Percentiles rank a stretch among this genome's conserved stretches.
These are phyloP conservation scores for Thymelicus sylvestris DNA, from an alignment of 2,888 invertebrate species.

Conservation along the genomic window DNA sequence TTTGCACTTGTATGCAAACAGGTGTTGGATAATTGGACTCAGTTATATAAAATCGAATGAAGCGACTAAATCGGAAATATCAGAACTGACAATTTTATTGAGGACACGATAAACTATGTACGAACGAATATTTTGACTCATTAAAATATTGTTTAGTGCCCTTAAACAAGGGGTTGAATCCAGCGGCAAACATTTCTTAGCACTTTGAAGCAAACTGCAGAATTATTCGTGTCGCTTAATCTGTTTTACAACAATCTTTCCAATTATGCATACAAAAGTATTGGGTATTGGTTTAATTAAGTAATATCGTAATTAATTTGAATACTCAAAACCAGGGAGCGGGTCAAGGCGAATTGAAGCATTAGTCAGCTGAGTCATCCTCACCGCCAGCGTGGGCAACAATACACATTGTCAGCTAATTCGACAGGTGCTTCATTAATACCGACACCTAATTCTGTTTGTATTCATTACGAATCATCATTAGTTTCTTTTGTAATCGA, in stretches of 20 bases:
- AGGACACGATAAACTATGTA: no score
- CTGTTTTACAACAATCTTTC: no score
- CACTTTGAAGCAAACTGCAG: no score
- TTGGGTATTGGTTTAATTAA: slow-evolving; percentile 17
- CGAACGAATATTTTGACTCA: no score
- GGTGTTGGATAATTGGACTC: no score
- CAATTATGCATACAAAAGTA: background rate
- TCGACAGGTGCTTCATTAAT: slow-evolving; percentile 47
- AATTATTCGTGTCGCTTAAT: no score
- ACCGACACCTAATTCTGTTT: slow-evolving; percentile 37
- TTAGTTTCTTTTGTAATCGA: slow-evolving; percentile 23
- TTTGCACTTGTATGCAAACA: background rate
- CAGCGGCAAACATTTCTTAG: no score
- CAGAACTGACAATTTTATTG: no score
- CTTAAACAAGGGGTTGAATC: no score
- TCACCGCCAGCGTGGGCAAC: slow-evolving; percentile 48
- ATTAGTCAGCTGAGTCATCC: slow-evolving; percentile 46
- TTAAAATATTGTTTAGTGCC: no score
- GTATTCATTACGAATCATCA: slow-evolving; percentile 29
- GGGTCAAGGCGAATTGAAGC: slow-evolving; percentile 45
- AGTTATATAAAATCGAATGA: no score
- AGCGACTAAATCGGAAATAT: no score
- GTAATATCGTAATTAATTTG: slow-evolving; percentile 15
- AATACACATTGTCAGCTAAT: slow-evolving; percentile 45
- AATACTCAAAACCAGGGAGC: slow-evolving; percentile 39